A percentile compares a stretch with the other conserved stretches of the same genome.
phyloP scores from a whole-genome alignment of 2,797 vertebrate genomes.

The Scleropages formosus region DNA sequence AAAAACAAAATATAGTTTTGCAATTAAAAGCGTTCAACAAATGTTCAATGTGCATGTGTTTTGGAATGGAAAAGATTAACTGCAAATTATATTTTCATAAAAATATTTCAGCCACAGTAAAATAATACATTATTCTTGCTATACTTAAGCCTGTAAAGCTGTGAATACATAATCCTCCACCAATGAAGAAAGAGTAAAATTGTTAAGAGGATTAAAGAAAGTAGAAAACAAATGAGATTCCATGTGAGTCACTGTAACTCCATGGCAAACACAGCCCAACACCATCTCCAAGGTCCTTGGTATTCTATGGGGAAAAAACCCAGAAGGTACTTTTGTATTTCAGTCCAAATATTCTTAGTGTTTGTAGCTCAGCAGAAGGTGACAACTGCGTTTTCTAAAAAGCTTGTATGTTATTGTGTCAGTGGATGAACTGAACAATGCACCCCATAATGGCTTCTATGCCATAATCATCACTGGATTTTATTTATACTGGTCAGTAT shows the following conservation, averaged over 20 bases:
- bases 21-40: not conserved
- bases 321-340: too few species aligned
- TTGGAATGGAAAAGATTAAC: not conserved
- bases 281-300: not conserved
- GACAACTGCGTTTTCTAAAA: too few species aligned
- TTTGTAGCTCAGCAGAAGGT: too few species aligned
- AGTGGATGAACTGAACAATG: too few species aligned
- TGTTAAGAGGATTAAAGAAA: conserved; percentile 30
- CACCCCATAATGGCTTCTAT: too few species aligned
- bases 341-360: too few species aligned
- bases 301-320: too few species aligned
- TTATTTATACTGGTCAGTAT: too few species aligned
- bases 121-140: conserved; percentile 22
- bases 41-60: not conserved
- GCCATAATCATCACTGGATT: too few species aligned
- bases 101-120: conserved; percentile 4
- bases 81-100: not conserved
- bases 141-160: conserved; percentile 12
- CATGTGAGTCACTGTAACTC: conserved; percentile 22
- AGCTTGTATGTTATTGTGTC: too few species aligned
- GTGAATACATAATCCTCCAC: conserved; percentile 24
- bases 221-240: conserved; percentile 19
- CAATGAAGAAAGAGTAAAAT: conserved; percentile 23
- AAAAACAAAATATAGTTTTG: too few species aligned
- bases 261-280: conserved; percentile 12